Evolutionary conservation across 2,797 vertebrate genomes (phyloP), one percentile per base, ranked within the genome.

Genomic region (Crenichthys baileyi): DNA sequence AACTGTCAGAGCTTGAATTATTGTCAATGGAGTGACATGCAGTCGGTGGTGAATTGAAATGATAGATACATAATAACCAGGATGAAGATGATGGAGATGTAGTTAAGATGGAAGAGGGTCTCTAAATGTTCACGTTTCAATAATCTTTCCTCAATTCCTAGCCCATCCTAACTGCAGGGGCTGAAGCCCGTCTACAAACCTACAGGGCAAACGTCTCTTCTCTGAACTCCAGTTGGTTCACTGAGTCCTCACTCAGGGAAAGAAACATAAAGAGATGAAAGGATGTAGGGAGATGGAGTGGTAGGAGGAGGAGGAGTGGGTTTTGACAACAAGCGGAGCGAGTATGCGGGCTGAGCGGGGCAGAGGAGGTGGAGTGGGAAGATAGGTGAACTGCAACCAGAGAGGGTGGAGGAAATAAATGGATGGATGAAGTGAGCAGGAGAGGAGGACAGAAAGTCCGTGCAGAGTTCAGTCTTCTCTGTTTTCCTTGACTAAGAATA

Each of bases 401-500:
- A 91, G 90, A 81, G 76, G 71, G 75, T 79, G 79, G 77, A 79
- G 77, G 84, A 82, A 75, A 76, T 79, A 82, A 72, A 76, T 76
- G 76, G 83, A 79, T 83, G 73, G 86, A 88, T 83, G 75, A 77
- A 83, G 79, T 73, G 77, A 72, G 73, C 48, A 75, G 77, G 44
- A 77, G 71, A 77, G 79, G 80, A 76, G 80, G 79, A 84, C 84
- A 84, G 78, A 88, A 84, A 88, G 82, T 84, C 88, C 83, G 87
- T 73, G 83, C 74, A 82, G 67, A 75, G 79, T 82, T 80, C 75
- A 83, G 80, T 87, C 84, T 87, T 86, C 84, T 88, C 80, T 90
- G 76, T 87, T 86, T 80, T 80, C 74, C 84, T 87, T 87, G 76
- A 85, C 91, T 92, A 93, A 92, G 89, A 94, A 95, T 93, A 95